These are phyloP conservation scores for Hiodon alosoides DNA, from an alignment of 2,113 vertebrate species.

Conservation along the genomic window DNA sequence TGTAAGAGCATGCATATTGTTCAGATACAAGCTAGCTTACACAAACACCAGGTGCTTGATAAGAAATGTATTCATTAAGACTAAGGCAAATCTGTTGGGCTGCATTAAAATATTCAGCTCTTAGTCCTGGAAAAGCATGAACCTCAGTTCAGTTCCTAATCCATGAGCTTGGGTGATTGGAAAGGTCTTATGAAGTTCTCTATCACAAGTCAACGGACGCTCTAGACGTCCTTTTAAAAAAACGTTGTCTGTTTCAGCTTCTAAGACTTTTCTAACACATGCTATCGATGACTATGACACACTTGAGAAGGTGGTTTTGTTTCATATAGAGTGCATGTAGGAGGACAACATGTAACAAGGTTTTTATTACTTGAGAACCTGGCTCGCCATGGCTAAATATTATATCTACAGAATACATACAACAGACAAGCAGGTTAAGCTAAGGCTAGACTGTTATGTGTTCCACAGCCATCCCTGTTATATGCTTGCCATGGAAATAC, in stretches of 20 bases:
- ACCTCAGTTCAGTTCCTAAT: neutral
- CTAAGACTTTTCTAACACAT: too few species aligned
- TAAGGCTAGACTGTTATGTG: neutral
- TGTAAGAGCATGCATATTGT: too few species aligned
- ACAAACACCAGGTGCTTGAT: neutral
- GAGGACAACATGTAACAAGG: too few species aligned
- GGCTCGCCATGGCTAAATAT: too few species aligned
- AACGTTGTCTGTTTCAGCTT: too few species aligned
- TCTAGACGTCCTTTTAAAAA: too few species aligned
- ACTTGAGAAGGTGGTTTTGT: too few species aligned
- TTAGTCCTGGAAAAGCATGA: slow-evolving; percentile 3
- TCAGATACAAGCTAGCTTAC: too few species aligned
- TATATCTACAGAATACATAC: neutral
- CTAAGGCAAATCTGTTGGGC: slow-evolving; percentile 4
- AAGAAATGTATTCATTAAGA: neutral
- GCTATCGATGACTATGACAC: too few species aligned
- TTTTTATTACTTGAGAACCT: too few species aligned
- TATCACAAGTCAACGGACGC: too few species aligned
- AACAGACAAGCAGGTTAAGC: neutral
- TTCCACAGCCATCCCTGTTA: neutral
- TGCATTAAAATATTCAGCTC: slow-evolving; percentile 1
- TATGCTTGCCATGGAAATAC: neutral
- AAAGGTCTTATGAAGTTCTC: neutral
- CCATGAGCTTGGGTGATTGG: neutral
- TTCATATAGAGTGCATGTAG: too few species aligned